These are phyloP conservation scores for Mystacides longicornis DNA, from an alignment of 2,888 invertebrate species.

Conservation along the genomic window DNA sequence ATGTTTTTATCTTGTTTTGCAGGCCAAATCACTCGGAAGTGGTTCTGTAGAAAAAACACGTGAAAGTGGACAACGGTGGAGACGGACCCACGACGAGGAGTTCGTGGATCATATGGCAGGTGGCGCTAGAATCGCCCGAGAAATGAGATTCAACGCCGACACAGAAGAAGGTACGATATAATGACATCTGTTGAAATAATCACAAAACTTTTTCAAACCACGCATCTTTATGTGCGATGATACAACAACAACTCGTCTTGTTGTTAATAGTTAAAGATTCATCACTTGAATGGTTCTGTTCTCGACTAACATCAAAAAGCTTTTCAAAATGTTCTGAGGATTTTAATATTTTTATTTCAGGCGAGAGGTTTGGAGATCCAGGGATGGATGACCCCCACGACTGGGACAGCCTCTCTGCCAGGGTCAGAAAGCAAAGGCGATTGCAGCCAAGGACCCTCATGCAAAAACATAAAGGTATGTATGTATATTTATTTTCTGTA, in stretches of 20 bases:
- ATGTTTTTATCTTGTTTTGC: conserved; percentile 2
- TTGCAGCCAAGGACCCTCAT: conserved; percentile 35
- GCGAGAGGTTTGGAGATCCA: conserved; percentile 52
- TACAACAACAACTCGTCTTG: too few relatives aligned
- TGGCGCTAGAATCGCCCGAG: conserved; percentile 72
- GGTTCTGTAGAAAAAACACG: conserved; percentile 41
- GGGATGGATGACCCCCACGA: conserved; percentile 59
- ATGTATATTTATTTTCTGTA: neutral
- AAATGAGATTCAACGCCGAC: conserved; percentile 74
- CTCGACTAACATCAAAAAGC: too few relatives aligned
- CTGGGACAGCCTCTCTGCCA: conserved; percentile 73
- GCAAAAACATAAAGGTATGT: conserved; percentile 45
- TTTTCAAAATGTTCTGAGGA: too few relatives aligned
- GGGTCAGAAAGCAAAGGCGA: conserved; percentile 61
- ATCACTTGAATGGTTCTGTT: neutral
- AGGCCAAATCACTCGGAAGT: conserved; percentile 36
- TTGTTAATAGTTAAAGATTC: too few relatives aligned
- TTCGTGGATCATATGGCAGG: conserved; percentile 77
- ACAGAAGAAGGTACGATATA: conserved; percentile 60
- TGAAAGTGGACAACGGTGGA: conserved; percentile 55
- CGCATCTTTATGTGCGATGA: too few relatives aligned
- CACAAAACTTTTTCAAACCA: neutral
- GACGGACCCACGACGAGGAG: conserved; percentile 72
- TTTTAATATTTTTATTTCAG: conserved; percentile 32
- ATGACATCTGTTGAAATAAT: neutral